A percentile compares a stretch with the other conserved stretches of the same genome.
phyloP scores from a whole-genome alignment of 2,113 vertebrate genomes.

The Menura novaehollandiae region DNA sequence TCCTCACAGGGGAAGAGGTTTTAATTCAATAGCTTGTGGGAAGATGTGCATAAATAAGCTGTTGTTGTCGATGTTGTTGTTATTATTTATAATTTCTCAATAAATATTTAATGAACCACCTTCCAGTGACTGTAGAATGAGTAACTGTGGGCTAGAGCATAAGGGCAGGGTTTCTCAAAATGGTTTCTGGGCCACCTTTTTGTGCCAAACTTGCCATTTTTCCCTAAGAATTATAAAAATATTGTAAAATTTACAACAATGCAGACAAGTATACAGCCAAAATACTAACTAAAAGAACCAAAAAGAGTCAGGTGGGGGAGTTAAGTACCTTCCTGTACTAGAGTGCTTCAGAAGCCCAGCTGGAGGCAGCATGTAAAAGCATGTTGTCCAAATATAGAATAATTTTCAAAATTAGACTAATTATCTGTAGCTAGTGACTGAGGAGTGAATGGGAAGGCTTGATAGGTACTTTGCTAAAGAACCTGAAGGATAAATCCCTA shows the following conservation, averaged over 20 bases:
- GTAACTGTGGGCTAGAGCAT: background rate
- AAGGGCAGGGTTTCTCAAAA: background rate
- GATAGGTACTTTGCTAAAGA: background rate
- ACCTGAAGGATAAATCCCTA: background rate
- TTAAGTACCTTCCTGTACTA: background rate
- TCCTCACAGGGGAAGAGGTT: background rate
- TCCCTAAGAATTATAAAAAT: background rate
- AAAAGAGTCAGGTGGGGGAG: background rate
- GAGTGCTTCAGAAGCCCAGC: background rate
- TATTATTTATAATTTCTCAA: background rate
- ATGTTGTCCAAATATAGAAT: background rate
- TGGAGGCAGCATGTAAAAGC: background rate
- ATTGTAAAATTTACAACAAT: background rate
- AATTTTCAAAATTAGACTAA: background rate
- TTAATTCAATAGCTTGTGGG: background rate
- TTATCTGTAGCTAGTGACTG: background rate
- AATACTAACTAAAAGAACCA: background rate
- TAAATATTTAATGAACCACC: constrained; percentile 37
- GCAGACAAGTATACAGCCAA: background rate
- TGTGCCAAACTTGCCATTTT: background rate
- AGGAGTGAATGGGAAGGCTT: background rate
- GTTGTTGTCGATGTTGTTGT: background rate
- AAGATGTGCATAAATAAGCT: background rate
- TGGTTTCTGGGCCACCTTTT: background rate
- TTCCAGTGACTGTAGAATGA: background rate